Evolutionary conservation across 2,888 invertebrate genomes (phyloP).

Genomic region (Gibbula magus): DNA sequence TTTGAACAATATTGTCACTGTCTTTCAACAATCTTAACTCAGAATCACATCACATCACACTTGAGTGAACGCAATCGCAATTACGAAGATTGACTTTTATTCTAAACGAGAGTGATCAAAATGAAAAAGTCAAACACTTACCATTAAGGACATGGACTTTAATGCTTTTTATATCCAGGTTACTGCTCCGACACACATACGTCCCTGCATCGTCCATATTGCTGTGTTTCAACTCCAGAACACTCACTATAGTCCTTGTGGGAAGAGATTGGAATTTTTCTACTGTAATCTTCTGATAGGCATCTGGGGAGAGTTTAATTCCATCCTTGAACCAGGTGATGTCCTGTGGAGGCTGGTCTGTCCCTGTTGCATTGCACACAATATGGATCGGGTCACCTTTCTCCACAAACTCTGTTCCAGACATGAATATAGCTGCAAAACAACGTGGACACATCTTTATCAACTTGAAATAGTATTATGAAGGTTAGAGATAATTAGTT

Average conservation of each 20-base stretch:
- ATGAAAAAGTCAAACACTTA: slow-evolving; percentile 34
- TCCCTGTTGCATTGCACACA: slow-evolving; percentile 62
- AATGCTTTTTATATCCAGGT: slow-evolving; percentile 52
- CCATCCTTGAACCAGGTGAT: slow-evolving; percentile 65
- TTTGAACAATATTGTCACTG: too few relatives aligned
- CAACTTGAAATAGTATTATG: background rate
- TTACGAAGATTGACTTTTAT: background rate
- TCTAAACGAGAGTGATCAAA: background rate
- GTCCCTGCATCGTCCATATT: slow-evolving; percentile 60
- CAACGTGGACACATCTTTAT: background rate
- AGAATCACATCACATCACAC: too few relatives aligned
- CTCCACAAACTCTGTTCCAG: slow-evolving; percentile 62
- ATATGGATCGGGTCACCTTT: slow-evolving; percentile 56
- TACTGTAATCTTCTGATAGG: slow-evolving; percentile 53
- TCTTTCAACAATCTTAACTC: too few relatives aligned
- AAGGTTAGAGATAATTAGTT: too few relatives aligned
- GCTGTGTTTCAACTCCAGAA: slow-evolving; percentile 58
- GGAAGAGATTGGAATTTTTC: slow-evolving; percentile 55
- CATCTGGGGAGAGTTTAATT: slow-evolving; percentile 54
- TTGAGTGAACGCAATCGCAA: too few relatives aligned
- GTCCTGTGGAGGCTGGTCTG: slow-evolving; percentile 55
- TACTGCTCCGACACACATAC: slow-evolving; percentile 60
- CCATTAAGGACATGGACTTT: slow-evolving; percentile 62
- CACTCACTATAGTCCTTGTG: slow-evolving; percentile 56
- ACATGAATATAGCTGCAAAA: slow-evolving; percentile 54